These are phyloP conservation scores for Hephaestus fuliginosus DNA, from an alignment of 2,797 vertebrate genomes.

Conservation along the genomic window DNA sequence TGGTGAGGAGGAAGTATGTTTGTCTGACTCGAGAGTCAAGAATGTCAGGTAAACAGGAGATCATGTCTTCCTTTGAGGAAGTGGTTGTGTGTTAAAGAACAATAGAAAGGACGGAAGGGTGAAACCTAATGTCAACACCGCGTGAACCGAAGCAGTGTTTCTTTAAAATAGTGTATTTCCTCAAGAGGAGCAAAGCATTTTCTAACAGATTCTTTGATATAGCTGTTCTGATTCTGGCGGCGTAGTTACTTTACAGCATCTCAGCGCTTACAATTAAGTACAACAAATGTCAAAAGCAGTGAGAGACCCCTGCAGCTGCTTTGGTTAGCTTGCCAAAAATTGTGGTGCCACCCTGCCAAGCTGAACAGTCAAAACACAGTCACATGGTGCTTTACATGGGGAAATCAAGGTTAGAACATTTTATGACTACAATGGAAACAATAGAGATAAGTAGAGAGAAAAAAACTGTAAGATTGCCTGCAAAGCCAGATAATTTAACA, in stretches of 20 bases:
- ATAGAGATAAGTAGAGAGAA: slow-evolving; percentile 1
- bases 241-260: not conserved
- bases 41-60: slow-evolving; percentile 81
- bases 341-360: not conserved
- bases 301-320: not conserved
- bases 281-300: not conserved
- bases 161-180: slow-evolving; percentile 11
- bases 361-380: slow-evolving; percentile 41
- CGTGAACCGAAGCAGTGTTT: slow-evolving; percentile 21
- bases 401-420: slow-evolving; percentile 18
- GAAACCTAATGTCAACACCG: slow-evolving; percentile 71
- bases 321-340: slow-evolving; percentile 5
- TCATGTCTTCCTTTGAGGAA: slow-evolving; percentile 78
- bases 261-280: not conserved
- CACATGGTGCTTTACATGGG: slow-evolving; percentile 24
- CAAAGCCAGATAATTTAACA: not conserved
- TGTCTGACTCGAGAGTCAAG: slow-evolving; percentile 48
- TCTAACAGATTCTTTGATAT: not conserved
- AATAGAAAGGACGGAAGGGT: slow-evolving; percentile 83
- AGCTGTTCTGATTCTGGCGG: not conserved
- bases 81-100: slow-evolving; percentile 72
- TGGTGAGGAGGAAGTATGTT: slow-evolving; percentile 40
- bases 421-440: not conserved
- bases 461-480: not conserved
- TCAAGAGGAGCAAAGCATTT: not conserved